These are phyloP conservation scores for Shargacucullia verbasci DNA, from an alignment of 2,888 invertebrate genomes.

Conservation along the genomic window DNA sequence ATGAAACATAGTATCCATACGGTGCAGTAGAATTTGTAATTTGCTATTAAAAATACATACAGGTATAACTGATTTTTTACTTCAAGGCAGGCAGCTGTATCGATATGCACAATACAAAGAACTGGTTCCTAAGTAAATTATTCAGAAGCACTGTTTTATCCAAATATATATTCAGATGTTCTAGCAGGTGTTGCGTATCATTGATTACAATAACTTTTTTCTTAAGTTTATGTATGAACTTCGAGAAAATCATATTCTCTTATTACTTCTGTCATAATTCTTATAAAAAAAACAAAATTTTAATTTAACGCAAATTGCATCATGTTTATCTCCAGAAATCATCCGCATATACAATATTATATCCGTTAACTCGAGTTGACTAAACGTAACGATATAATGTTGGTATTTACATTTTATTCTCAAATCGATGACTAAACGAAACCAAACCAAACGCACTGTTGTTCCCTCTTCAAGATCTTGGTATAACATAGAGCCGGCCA, in stretches of 20 bases:
- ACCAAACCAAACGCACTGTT: constrained; percentile 21
- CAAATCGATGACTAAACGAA: constrained; percentile 26
- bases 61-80: background rate
- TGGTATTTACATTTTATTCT: too few relatives aligned
- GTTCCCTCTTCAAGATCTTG: constrained; percentile 32
- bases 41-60: background rate
- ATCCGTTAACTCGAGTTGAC: constrained; percentile 1
- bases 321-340: background rate
- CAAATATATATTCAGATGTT: constrained; percentile 20
- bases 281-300: too few relatives aligned
- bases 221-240: constrained; percentile 1
- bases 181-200: constrained; percentile 15
- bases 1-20: too few relatives aligned
- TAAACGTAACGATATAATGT: constrained; percentile 37
- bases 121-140: constrained; percentile 16
- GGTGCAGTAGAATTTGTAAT: too few relatives aligned
- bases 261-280: too few relatives aligned
- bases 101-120: constrained; percentile 6
- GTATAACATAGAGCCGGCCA: constrained; percentile 46
- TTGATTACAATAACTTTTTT: constrained; percentile 5
- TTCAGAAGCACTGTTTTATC: constrained; percentile 7
- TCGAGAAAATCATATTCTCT: too few relatives aligned
- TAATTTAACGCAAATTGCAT: too few relatives aligned
- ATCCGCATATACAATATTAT: constrained; percentile 5
- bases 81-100: constrained; percentile 13